Percentiles rank a stretch among this genome's conserved stretches.
phyloP scores from a whole-genome alignment of 2,113 vertebrate genomes.

The Ammospiza caudacuta region DNA sequence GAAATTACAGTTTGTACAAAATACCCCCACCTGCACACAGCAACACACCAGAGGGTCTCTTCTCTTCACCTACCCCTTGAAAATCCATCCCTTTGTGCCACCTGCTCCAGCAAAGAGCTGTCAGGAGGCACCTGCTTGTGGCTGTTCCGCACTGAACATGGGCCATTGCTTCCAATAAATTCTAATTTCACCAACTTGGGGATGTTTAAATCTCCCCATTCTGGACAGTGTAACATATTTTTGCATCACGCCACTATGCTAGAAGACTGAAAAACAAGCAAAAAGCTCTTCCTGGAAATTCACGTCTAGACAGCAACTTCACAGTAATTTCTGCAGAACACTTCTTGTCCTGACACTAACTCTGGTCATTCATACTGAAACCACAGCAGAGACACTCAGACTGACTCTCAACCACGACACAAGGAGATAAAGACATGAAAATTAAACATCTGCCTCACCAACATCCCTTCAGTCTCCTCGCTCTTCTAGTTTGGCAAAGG shows the following conservation, averaged over 20 bases:
- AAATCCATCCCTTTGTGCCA: neutral
- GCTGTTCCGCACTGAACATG: fast-evolving
- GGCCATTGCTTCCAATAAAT: neutral
- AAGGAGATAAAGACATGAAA: neutral
- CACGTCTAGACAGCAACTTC: neutral
- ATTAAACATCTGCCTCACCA: neutral
- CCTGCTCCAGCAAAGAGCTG: neutral
- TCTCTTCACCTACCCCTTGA: neutral
- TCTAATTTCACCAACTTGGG: neutral
- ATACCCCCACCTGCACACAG: neutral
- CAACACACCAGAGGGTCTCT: neutral
- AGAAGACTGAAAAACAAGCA: neutral
- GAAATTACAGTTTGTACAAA: neutral
- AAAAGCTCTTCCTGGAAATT: neutral
- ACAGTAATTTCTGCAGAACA: neutral
- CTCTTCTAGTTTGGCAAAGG: neutral
- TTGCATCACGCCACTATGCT: neutral
- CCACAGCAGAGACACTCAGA: neutral
- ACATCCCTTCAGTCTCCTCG: neutral
- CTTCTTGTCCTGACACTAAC: neutral
- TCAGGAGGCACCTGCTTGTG: neutral
- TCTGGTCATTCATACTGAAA: neutral
- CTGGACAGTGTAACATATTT: neutral
- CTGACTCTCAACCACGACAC: neutral
- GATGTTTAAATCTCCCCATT: neutral